phyloP scores from a whole-genome alignment of 2,888 invertebrate genomes.

The Salpingus planirostris region DNA sequence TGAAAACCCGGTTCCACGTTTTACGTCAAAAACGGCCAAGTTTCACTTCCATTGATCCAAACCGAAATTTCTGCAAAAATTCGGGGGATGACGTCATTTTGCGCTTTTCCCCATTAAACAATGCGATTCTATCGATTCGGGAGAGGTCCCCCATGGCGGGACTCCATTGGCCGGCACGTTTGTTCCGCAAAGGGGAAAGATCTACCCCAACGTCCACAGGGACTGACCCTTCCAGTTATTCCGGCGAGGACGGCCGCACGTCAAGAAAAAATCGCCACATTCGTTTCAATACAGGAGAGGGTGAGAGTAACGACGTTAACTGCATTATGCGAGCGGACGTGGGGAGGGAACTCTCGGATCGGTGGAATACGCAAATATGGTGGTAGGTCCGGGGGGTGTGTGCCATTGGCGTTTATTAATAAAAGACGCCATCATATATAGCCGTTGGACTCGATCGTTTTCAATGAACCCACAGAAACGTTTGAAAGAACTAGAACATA shows the following conservation, averaged over 20 bases:
- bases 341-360: too few relatives aligned
- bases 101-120: too few relatives aligned
- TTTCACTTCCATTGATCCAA: too few relatives aligned
- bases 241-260: background rate
- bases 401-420: too few relatives aligned
- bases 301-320: slow-evolving; percentile 2
- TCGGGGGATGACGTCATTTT: background rate
- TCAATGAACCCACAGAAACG: slow-evolving; percentile 26
- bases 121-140: slow-evolving; percentile 22
- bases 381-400: slow-evolving; percentile 19
- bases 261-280: slow-evolving; percentile 5
- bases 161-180: slow-evolving; percentile 22
- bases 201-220: slow-evolving; percentile 24
- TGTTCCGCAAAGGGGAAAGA: slow-evolving; percentile 15
- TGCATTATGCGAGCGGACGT: slow-evolving; percentile 3
- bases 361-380: slow-evolving; percentile 28
- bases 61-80: too few relatives aligned
- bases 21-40: too few relatives aligned
- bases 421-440: too few relatives aligned
- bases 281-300: slow-evolving; percentile 2
- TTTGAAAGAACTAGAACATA: slow-evolving; percentile 21
- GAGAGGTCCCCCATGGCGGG: slow-evolving; percentile 21
- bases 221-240: slow-evolving; percentile 25
- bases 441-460: too few relatives aligned
- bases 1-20: too few relatives aligned